Evolutionary conservation across 2,797 vertebrate genomes (phyloP), one percentile per base, ranked within the genome.

Genomic region (Smutsia gigantea): DNA sequence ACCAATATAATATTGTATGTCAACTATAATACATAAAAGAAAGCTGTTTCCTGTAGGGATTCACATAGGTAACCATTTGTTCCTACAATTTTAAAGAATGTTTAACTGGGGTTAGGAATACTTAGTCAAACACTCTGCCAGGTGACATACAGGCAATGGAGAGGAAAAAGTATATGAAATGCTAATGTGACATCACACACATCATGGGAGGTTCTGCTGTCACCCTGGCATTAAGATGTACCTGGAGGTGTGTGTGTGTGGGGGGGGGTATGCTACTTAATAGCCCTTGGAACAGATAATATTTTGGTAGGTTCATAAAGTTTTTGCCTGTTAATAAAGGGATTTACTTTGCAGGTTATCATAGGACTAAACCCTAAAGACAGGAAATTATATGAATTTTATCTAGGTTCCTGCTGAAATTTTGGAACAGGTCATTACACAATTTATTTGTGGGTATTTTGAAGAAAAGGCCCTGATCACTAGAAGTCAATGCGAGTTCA

Each of bases 111-210:
- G 1, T 88, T 72, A 94, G 34, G 66, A 42, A 53, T 86, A 83
- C 64, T 82, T 94, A 83, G 19, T 11, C 55, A 71, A 96, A 72
- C 57, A 42, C 18, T 82, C 66, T 96, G 5, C 85, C 91, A 39
- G 49, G 9, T 64, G 21, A 34, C 27, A 9, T 42, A 63, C 10
- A 87, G 21, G 25, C 29, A 69, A 42, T 14, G 3, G 63, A 92
- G 19, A 93, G 17, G 23, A 79, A 53, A 82, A 49, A 59, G 10
- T 34, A n/a, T 14, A 5, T n/a, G 72, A 51, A 57, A 57, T 46
- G 12, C 23, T 6, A n/a, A 68, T 10, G 15, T n/a, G n/a, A 81
- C 11, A 21, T 78, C 29, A 31, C 1, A 57, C 27, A n/a, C n/a
- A n/a, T n/a, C n/a, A 9, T 12, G 23, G 17, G 18, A 17, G 29